A percentile compares a stretch with the other conserved stretches of the same genome.
Conservation (phyloP, 1,140 invertebrate genomes). For the Oedothorax gibbosus region DNA sequence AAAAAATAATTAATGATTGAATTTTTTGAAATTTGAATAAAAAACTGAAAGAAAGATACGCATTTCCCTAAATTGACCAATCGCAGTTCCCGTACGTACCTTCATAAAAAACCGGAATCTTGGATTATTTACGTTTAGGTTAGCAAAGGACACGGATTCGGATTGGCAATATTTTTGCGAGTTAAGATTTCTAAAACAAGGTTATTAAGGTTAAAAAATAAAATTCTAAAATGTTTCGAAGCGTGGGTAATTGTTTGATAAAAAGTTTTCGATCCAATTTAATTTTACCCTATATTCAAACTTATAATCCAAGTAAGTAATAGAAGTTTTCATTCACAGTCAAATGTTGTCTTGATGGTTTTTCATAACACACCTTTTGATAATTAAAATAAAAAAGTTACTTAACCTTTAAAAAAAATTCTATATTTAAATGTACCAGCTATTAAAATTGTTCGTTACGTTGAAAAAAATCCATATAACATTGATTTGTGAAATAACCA, state of each 20-base stretch:
- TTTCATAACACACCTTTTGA: neutral
- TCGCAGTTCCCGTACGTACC: too few relatives aligned
- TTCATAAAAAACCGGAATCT: too few relatives aligned
- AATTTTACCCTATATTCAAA: neutral
- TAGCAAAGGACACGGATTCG: too few relatives aligned
- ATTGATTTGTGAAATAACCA: neutral
- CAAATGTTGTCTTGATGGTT: neutral
- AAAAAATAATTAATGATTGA: too few relatives aligned
- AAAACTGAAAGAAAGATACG: too few relatives aligned
- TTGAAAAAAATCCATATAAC: neutral
- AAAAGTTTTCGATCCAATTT: constrained; percentile 28
- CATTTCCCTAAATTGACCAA: too few relatives aligned
- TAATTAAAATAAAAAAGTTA: neutral
- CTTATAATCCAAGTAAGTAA: constrained; percentile 35
- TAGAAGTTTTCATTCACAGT: neutral
- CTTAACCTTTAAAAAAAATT: neutral
- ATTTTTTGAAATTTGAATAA: too few relatives aligned
- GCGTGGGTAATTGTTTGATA: constrained; percentile 12
- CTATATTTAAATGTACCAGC: neutral
- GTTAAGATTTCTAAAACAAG: neutral
- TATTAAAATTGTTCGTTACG: neutral
- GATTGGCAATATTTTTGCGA: neutral
- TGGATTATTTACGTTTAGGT: too few relatives aligned
- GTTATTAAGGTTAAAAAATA: neutral
- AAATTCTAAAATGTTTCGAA: neutral